These are phyloP conservation scores for Spea hammondii DNA, from an alignment of 2,797 vertebrate species.

Conservation along the genomic window DNA sequence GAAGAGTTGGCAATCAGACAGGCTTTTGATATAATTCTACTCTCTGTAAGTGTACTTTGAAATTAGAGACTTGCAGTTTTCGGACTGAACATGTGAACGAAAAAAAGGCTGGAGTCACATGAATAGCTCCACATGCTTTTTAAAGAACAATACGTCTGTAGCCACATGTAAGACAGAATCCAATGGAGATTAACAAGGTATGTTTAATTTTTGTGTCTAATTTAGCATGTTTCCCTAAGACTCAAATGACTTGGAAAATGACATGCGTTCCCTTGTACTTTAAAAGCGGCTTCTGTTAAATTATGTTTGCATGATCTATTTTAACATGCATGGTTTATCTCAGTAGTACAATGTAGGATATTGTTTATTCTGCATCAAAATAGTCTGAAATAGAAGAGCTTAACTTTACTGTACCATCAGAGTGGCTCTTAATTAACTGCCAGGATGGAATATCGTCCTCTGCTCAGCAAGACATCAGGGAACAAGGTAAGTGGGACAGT, in stretches of 20 bases:
- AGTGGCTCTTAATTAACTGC: background rate
- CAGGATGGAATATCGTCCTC: conserved; percentile 23
- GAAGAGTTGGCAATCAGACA: too few relatives aligned
- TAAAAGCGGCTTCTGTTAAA: conserved; percentile 38
- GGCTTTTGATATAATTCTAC: too few relatives aligned
- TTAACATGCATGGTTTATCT: conserved; percentile 35
- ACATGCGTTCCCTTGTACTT: background rate
- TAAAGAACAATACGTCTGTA: background rate
- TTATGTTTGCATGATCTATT: conserved; percentile 42
- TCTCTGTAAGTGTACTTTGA: too few relatives aligned
- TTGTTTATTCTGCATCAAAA: conserved; percentile 35
- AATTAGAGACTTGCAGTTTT: background rate
- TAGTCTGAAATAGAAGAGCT: conserved; percentile 6
- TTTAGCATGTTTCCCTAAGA: conserved; percentile 38
- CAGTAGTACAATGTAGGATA: conserved; percentile 31
- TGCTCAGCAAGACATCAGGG: conserved; percentile 22
- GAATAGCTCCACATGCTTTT: conserved; percentile 4
- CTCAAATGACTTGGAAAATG: conserved; percentile 37
- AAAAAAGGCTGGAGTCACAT: conserved; percentile 24
- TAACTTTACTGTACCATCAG: background rate
- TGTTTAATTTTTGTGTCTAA: conserved; percentile 26
- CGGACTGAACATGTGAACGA: conserved; percentile 1
- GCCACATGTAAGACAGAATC: background rate
- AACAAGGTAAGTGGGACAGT: conserved; percentile 42
- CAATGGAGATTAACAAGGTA: conserved; percentile 23